These are phyloP conservation scores for Epinephelus lanceolatus DNA, from an alignment of 2,113 vertebrate species.

Conservation along the genomic window DNA sequence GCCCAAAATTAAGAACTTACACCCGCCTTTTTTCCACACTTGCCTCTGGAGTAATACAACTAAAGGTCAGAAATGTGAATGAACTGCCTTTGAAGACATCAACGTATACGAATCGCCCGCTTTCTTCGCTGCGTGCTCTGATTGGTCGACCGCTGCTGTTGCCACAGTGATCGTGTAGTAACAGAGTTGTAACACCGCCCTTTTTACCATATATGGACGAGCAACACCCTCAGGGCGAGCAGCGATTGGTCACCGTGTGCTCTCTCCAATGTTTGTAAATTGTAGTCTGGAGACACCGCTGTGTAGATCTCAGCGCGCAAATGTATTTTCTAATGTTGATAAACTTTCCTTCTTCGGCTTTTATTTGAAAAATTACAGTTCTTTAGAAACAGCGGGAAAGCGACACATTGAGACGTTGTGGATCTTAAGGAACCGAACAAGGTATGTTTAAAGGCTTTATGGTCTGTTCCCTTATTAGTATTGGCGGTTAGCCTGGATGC, in stretches of 20 bases:
- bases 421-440: conserved; percentile 44
- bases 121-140: conserved; percentile 68
- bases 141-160: conserved; percentile 82
- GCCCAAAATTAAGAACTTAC: conserved; percentile 57
- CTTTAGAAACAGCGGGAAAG: conserved; percentile 5
- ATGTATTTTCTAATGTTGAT: conserved; percentile 75
- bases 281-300: conserved; percentile 60
- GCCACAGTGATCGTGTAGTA: conserved; percentile 83
- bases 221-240: conserved; percentile 49
- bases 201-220: conserved; percentile 73
- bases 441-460: conserved; percentile 41
- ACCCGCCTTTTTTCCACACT: conserved; percentile 80
- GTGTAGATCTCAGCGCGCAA: conserved; percentile 83
- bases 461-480: conserved; percentile 16
- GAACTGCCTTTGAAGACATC: conserved; percentile 72
- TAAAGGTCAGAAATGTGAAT: conserved; percentile 78
- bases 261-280: conserved; percentile 82
- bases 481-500: conserved; percentile 70
- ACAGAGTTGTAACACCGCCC: conserved; percentile 72
- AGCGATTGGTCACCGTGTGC: conserved; percentile 79
- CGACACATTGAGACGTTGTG: conserved; percentile 49
- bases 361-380: conserved; percentile 65
- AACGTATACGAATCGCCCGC: conserved; percentile 86
- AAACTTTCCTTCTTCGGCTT: conserved; percentile 62
- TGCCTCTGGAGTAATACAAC: conserved; percentile 37